Conservation (phyloP, 2,113 vertebrate species). For the Emydura subglobosa region DNA sequence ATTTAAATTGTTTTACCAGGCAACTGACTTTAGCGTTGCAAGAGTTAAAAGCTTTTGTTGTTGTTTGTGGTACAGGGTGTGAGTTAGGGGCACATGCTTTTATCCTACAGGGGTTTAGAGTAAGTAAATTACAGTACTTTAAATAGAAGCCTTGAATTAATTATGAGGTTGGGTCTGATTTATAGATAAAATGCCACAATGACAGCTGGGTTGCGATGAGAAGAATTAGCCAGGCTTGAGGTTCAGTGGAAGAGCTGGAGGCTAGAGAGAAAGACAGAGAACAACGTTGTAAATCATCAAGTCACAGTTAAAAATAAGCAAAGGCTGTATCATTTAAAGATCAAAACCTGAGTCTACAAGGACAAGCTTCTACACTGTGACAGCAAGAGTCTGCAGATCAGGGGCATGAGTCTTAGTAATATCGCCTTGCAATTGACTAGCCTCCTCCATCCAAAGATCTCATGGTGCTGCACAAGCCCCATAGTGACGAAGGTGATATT, state of each 20-base stretch:
- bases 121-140: conserved; percentile 75
- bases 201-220: conserved; percentile 76
- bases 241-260: conserved; percentile 77
- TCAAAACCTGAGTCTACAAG: not conserved
- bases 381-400: not conserved
- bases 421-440: not conserved
- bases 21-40: not conserved
- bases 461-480: not conserved
- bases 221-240: conserved; percentile 52
- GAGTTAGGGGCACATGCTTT: conserved; percentile 66
- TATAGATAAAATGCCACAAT: conserved; percentile 73
- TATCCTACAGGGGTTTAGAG: conserved; percentile 77
- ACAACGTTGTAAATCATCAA: not conserved
- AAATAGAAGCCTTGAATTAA: conserved; percentile 45
- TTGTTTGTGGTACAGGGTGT: not conserved
- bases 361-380: not conserved
- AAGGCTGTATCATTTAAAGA: not conserved
- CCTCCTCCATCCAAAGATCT: not conserved
- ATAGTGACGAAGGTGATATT: not conserved
- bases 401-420: not conserved
- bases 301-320: not conserved
- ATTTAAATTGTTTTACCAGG: not conserved
- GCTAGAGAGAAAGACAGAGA: conserved; percentile 70
- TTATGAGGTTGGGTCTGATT: conserved; percentile 74
- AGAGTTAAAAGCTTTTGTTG: not conserved